These are phyloP conservation scores for Micoletzkya japonica DNA, from an alignment of 2,888 invertebrate genomes.

Conservation along the genomic window DNA sequence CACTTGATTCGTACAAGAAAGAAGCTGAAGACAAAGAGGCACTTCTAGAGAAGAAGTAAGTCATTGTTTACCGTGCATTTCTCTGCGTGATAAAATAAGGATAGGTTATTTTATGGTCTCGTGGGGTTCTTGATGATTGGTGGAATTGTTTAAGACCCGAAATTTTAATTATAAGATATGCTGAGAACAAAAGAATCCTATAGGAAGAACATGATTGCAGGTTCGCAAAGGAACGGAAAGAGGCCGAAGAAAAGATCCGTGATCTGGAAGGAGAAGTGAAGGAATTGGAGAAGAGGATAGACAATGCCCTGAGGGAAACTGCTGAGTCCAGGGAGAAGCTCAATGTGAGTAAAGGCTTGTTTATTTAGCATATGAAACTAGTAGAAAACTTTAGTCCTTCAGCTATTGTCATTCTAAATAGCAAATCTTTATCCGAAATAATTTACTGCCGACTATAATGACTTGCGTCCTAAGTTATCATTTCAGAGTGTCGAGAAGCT, in stretches of 20 bases:
- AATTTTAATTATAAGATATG: not conserved
- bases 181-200: not conserved
- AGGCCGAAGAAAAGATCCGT: constrained; percentile 37
- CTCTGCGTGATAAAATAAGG: not conserved
- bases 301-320: constrained; percentile 22
- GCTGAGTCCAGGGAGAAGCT: constrained; percentile 25
- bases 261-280: constrained; percentile 33
- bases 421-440: no score
- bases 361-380: not conserved
- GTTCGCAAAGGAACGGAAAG: constrained; percentile 1
- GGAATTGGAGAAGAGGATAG: constrained; percentile 30
- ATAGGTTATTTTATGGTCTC: not conserved
- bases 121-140: not conserved
- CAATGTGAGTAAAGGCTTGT: not conserved
- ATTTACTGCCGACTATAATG: no score
- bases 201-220: constrained; percentile 3
- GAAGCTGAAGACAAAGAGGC: constrained; percentile 5
- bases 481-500: constrained; percentile 31
- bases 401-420: constrained; percentile 20
- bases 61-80: no score
- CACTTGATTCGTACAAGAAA: constrained; percentile 6
- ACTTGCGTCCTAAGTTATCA: no score
- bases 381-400: no score
- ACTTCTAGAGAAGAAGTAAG: constrained; percentile 6
- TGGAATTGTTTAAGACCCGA: not conserved